Evolutionary conservation across 2,113 vertebrate species (phyloP), one percentile per base, ranked within the genome.

Genomic region (Dicrurus megarhynchus): DNA sequence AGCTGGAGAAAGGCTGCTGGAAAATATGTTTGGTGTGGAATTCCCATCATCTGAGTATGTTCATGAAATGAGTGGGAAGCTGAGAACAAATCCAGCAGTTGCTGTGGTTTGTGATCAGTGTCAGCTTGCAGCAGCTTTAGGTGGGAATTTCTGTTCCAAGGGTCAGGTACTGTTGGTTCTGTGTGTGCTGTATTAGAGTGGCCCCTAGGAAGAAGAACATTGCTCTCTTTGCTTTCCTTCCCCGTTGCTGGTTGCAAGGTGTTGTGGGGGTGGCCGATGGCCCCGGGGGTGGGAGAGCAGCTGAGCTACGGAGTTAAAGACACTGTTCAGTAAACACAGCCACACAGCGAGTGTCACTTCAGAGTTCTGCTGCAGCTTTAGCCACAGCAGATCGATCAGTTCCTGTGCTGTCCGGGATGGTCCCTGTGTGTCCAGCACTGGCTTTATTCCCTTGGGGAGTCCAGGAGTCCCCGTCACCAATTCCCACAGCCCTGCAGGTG

Each of bases 181-280:
- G 20, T n/a, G 53, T n/a, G 64, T 35, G 55, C 32, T 30, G 0
- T 6, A 2, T 12, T 23, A 6, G 30, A 14, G 78, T 14, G 42
- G n/a, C 18, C 24, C 47, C 26, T 7, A 11, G 55, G 35, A 30
- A 4, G 59, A 15, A 4, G 28, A 41, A 5, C 35, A 1, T 5
- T 10, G 30, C 24, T 79, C 19, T 5, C 16, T 27, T 20, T 33
- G 3, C n/a, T 76, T 28, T 18, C 55, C 28, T 33, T 15, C 19
- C 3, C 57, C 6, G 2, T 14, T 2, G 1, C 9, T 33, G 10
- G 32, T 3, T 6, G 23, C 18, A 7, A 3, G 37, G 37, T 17
- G 22, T 17, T 17, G 41, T 30, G 23, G 64, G 42, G 32, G 3
- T 46, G 42, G 39, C 50, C 30, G 76, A 7, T 6, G 6, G 26